A percentile compares a stretch with the other conserved stretches of the same genome.
Evolutionary conservation across 92 coral and sea anemone genomes (phyloP).

Genomic region (Parazoanthus atlanticus): DNA sequence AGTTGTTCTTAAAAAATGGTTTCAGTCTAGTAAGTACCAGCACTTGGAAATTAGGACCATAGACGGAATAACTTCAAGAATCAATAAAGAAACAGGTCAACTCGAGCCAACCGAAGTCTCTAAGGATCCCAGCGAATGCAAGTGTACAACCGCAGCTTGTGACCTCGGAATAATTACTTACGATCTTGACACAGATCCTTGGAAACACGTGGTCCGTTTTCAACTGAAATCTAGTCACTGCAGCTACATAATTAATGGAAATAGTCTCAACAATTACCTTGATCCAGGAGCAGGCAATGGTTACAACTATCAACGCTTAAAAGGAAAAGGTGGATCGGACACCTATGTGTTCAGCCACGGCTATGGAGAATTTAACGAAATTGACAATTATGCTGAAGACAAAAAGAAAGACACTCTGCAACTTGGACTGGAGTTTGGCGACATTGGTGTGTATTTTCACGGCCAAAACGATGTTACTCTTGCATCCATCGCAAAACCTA

Average conservation of each 20-base stretch:
- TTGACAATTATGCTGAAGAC: conserved; percentile 50
- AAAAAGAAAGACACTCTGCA: conserved; percentile 48
- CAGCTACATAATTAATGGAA: conserved; percentile 59
- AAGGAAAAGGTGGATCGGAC: conserved; percentile 59
- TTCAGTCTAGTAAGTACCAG: conserved; percentile 14
- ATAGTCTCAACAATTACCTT: conserved; percentile 59
- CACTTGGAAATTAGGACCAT: conserved; percentile 54
- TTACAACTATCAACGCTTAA: conserved; percentile 47
- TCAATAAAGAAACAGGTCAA: conserved; percentile 4
- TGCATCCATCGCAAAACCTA: conserved; percentile 44
- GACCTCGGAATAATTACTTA: not conserved
- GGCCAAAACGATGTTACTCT: conserved; percentile 44
- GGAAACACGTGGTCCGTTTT: conserved; percentile 58
- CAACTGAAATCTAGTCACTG: conserved; percentile 59
- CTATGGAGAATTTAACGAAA: conserved; percentile 27
- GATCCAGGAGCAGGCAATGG: conserved; percentile 68
- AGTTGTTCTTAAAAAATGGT: conserved; percentile 43
- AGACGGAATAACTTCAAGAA: conserved; percentile 51
- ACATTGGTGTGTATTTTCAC: conserved; percentile 45
- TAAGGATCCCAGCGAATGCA: conserved; percentile 59
- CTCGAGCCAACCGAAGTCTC: conserved; percentile 57
- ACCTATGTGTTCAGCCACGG: conserved; percentile 58
- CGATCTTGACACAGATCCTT: conserved; percentile 37
- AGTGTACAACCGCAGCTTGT: conserved; percentile 34
- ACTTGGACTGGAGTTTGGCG: conserved; percentile 55